These are phyloP conservation scores for Leucoraja ocellata DNA, from an alignment of 2,797 vertebrate genomes.

Conservation along the genomic window DNA sequence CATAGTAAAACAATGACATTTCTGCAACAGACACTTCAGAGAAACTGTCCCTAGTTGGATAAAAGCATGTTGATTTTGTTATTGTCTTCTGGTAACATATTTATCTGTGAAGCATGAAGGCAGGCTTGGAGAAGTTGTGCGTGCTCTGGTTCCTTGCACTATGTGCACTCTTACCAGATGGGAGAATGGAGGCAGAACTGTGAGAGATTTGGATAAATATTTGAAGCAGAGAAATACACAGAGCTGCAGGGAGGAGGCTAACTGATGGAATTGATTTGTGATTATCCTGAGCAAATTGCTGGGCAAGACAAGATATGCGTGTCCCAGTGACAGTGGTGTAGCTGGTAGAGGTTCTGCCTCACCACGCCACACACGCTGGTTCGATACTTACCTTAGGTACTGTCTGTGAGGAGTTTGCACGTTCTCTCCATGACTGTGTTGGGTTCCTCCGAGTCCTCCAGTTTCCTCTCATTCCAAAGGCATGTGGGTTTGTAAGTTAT, in stretches of 20 bases:
- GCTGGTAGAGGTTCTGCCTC: no score
- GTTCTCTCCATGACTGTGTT: no score
- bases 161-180: no score
- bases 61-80: background rate
- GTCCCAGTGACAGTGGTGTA: no score
- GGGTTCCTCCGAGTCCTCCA: no score
- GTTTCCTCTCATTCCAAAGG: no score
- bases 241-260: background rate
- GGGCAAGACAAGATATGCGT: background rate
- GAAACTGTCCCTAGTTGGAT: background rate
- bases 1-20: background rate
- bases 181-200: background rate
- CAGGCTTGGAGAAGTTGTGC: background rate
- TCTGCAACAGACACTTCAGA: background rate
- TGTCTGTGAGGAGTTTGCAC: no score
- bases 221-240: background rate
- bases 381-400: no score
- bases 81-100: background rate
- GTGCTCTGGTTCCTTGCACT: background rate
- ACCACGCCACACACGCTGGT: no score
- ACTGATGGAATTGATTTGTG: background rate
- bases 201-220: background rate
- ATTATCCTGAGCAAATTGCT: background rate
- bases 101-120: background rate
- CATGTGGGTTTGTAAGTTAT: no score